These are phyloP conservation scores for Ctenoplectra terminalis DNA, from an alignment of 1,140 invertebrate species.

Conservation along the genomic window DNA sequence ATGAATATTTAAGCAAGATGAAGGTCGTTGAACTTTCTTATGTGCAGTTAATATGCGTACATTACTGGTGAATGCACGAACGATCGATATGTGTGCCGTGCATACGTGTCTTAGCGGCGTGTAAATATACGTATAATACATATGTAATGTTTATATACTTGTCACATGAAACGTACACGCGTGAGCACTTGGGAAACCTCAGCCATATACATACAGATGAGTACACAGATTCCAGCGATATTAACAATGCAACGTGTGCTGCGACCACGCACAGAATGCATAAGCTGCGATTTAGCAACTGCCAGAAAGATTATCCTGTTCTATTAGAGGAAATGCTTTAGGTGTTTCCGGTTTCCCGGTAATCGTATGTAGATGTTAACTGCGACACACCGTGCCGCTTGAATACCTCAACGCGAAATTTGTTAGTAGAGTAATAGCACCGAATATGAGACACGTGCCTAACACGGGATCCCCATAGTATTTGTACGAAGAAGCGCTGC, in stretches of 20 bases:
- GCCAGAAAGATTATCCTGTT: slow-evolving; percentile 44
- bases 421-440: not conserved
- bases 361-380: slow-evolving; percentile 14
- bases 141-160: slow-evolving; percentile 51
- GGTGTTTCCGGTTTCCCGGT: slow-evolving; percentile 18
- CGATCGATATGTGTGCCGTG: slow-evolving; percentile 60
- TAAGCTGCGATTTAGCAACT: slow-evolving; percentile 44
- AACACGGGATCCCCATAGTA: no score
- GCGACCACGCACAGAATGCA: slow-evolving; percentile 38
- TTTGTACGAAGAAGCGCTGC: no score
- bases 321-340: slow-evolving; percentile 32
- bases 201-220: slow-evolving; percentile 11
- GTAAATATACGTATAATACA: slow-evolving; percentile 34
- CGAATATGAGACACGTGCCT: no score
- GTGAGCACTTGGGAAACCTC: slow-evolving; percentile 25
- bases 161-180: slow-evolving; percentile 29
- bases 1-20: slow-evolving; percentile 39
- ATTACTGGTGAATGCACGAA: slow-evolving; percentile 55
- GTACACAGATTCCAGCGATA: slow-evolving; percentile 28
- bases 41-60: slow-evolving; percentile 40
- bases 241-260: slow-evolving; percentile 41
- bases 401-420: not conserved
- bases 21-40: slow-evolving; percentile 49
- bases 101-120: slow-evolving; percentile 30
- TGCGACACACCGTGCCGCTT: not conserved